Base-by-base conservation (phyloP, 2,888 invertebrate species). In the Philaethria dido region DNA sequence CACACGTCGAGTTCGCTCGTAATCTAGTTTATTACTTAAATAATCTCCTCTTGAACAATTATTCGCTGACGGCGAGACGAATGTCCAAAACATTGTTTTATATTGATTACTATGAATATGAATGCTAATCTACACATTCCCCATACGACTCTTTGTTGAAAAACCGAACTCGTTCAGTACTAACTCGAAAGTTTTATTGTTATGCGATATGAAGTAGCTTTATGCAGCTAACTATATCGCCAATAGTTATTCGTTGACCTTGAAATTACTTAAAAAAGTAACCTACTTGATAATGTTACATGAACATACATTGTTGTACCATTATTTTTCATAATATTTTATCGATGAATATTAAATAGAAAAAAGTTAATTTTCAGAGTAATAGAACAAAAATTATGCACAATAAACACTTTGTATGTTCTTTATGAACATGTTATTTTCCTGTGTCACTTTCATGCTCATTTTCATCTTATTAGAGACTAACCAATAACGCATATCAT, bases 21-120 rank as follows among this genome's bases (percentile, higher is more conserved):
- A 85, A 86, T 88, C 84, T 84, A 85, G 83, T 85, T 87, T 85
- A 86, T 84, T 85, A 83, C 84, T 83, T 80, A 79, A 82, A 83
- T 85, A 86, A 87, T 87, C 82, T 84, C 84, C 79, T 81, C 79
- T 78, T 76, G 76, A 86, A 87, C 82, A 83, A 87, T 83, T 82
- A 83, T 80, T 81, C 75, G 77, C 74, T 77, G 77, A 76, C 69
- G 79, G 80, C 80, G 76, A 83, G 76, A 71, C 75, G 77, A 79
- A 77, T 77, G 77, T 77, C 80, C 77, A 80, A 83, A 85, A 76
- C 73, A 75, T 73, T 71, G 57, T 69, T 74, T 78, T 75, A 77
- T 80, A 80, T 81, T 81, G 77, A 80, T 79, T 78, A 77, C 75
- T 77, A 78, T 76, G 62, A 73, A 67, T 77, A 78, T 76, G 62